Conservation (phyloP, 2,797 vertebrate species). For the Bradypus variegatus region DNA sequence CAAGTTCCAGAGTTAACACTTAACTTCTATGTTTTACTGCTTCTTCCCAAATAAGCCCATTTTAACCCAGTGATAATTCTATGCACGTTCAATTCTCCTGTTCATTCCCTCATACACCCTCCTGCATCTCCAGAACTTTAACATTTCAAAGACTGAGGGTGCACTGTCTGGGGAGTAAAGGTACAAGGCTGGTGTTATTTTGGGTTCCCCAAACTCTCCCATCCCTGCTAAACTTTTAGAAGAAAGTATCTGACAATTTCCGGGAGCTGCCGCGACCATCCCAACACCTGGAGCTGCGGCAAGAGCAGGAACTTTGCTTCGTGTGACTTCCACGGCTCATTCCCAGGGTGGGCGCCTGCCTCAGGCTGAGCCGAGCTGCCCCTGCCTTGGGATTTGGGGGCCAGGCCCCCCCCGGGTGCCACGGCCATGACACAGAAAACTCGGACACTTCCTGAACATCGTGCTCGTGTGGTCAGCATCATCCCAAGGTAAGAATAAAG, state of each 20-base stretch:
- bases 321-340: not conserved
- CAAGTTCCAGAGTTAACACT: not conserved
- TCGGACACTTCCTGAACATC: not conserved
- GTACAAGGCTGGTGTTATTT: not conserved
- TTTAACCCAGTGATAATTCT: constrained; percentile 1
- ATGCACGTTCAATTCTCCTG: not conserved
- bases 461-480: not conserved
- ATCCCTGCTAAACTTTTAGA: not conserved
- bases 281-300: not conserved
- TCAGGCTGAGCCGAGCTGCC: not conserved
- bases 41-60: not conserved
- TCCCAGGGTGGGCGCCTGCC: not conserved
- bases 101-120: not conserved
- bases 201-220: not conserved
- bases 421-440: not conserved
- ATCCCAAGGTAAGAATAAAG: too few species aligned
- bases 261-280: not conserved
- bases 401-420: not conserved
- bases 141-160: not conserved
- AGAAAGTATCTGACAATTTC: not conserved
- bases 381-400: not conserved
- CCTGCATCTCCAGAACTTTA: not conserved
- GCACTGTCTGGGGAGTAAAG: not conserved
- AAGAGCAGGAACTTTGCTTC: not conserved
- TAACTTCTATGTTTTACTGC: not conserved